A percentile compares a stretch with the other conserved stretches of the same genome.
Evolutionary conservation across 2,113 vertebrate genomes (phyloP).

Genomic region (Tympanuchus pallidicinctus): DNA sequence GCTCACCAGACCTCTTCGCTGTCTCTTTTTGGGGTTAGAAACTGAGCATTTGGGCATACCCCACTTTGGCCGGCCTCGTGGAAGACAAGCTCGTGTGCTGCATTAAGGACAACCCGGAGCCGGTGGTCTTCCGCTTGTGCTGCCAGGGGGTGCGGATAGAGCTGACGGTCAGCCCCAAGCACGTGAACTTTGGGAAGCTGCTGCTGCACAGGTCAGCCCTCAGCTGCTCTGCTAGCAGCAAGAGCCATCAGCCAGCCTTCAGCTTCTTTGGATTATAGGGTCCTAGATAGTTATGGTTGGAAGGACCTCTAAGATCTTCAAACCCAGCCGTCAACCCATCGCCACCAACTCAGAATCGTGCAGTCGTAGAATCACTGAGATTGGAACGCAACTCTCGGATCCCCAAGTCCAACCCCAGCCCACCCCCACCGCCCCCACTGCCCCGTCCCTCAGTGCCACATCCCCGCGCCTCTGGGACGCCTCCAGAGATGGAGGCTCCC

Average conservation of each 20-base stretch:
- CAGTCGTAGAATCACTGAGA: no score
- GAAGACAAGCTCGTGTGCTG: constrained; percentile 89
- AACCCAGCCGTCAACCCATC: no score
- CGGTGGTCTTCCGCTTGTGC: constrained; percentile 79
- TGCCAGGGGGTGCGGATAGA: constrained; percentile 88
- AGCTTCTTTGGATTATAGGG: neutral
- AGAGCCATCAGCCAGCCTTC: neutral
- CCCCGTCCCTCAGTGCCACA: no score
- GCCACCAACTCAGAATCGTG: no score
- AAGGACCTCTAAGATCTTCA: no score
- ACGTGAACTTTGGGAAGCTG: constrained; percentile 84
- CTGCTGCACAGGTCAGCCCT: constrained; percentile 85
- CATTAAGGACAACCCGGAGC: constrained; percentile 86
- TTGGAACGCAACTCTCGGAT: no score
- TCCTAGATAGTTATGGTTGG: no score
- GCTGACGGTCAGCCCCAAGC: constrained; percentile 83
- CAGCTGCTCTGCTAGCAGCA: rapidly evolving
- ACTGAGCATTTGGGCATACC: constrained; percentile 89
- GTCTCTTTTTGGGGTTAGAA: constrained; percentile 67
- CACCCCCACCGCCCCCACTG: no score
- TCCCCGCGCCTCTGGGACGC: no score
- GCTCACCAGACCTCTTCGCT: neutral
- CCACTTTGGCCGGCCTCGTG: constrained; percentile 81
- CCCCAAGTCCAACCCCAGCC: no score
- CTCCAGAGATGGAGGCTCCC: no score